phyloP scores from a whole-genome alignment of 2,113 vertebrate genomes.

The Alethe castanea region DNA sequence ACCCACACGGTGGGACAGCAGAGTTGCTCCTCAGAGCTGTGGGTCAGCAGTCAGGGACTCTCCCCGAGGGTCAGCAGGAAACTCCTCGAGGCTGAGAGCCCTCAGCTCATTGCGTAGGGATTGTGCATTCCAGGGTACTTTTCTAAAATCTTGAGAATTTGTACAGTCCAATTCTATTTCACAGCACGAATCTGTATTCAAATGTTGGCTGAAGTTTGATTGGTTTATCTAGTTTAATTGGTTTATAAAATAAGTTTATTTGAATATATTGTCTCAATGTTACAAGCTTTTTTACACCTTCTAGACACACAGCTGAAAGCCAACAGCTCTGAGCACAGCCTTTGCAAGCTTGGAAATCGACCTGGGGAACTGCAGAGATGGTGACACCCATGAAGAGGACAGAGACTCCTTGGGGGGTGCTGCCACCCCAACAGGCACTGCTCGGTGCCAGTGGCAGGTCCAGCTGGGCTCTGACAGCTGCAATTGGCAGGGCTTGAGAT shows the following conservation, averaged over 20 bases:
- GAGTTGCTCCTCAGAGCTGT: neutral
- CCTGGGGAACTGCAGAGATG: neutral
- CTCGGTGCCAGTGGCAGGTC: neutral
- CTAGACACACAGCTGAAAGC: neutral
- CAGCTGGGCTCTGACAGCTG: neutral
- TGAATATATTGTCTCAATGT: neutral
- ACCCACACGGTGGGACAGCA: fast-evolving
- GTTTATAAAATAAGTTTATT: neutral
- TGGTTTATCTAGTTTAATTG: neutral
- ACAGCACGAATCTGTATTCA: fast-evolving
- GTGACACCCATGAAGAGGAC: neutral
- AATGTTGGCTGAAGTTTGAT: neutral
- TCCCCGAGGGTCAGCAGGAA: neutral
- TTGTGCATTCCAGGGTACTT: neutral
- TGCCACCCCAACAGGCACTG: neutral
- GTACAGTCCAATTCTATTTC: neutral
- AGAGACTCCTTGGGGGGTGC: neutral
- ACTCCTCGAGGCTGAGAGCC: neutral
- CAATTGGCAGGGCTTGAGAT: neutral
- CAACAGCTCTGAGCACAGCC: neutral
- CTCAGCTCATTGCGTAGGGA: neutral
- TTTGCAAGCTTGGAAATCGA: neutral
- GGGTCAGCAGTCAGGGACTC: neutral
- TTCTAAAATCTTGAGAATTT: neutral
- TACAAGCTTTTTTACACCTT: neutral